Base-by-base conservation (phyloP, 2,888 invertebrate genomes). In the Scaptodrosophila latifasciaeformis region DNA sequence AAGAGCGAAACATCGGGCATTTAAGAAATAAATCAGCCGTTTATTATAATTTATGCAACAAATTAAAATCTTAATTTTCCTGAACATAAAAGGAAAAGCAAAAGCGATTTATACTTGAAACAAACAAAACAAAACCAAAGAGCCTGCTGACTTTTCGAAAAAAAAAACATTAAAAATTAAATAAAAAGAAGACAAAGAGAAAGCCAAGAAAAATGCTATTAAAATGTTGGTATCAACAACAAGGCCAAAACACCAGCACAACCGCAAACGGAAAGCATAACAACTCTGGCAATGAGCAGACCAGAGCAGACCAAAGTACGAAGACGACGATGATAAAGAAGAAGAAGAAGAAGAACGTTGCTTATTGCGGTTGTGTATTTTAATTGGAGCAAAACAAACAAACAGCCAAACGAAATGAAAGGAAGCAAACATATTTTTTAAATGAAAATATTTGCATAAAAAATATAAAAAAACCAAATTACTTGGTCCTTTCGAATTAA, bases 11-110 rank as follows among this genome's bases (percentile, higher is more conserved):
- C 54, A 57, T 49, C 47, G 39, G 51, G 54, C 65, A 55, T 64
- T 68, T 65, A 68, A 68, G 70, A 70, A 70, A 67, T 70, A 62
- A 67, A 59, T 64, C 45, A 48, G 49, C 44, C 44, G 57, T 54
- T 58, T 65, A 52, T 45, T 65, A 52, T 59, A 62, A 69, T 70
- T 69, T 69, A 67, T 70, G 62, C 62, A 39, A 40, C 49, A 70
- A 69, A 69, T 69, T 69, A 69, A 65, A 69, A 65, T 67, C 68
- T 67, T 62, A 60, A 59, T 59, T 61, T 59, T 50, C 44, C 27
- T 43, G 47, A 51, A 46, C 24, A 31, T 19, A 46, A 48, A 62
- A 51, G 10, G 10, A 37, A 37, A 5, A 37, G 34, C 62, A 62
- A 44, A 15, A 61, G 37, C 49, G 43, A 51, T 2, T 30, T 15